Base-by-base conservation (phyloP, 2,113 vertebrate genomes). In the Accipiter virgatus region DNA sequence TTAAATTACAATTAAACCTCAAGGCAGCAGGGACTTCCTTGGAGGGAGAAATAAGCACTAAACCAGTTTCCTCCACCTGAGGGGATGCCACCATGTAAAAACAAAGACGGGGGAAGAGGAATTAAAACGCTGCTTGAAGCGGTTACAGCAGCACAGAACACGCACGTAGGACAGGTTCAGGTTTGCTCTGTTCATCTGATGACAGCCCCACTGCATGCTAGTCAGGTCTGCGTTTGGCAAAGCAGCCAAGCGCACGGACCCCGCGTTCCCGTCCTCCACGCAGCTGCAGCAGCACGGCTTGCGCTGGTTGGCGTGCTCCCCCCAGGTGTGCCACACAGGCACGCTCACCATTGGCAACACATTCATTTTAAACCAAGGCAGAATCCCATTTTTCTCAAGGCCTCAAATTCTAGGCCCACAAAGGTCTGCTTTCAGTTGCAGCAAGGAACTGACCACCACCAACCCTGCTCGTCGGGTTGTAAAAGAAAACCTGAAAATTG, bases 181-280 rank as follows among this genome's bases (percentile, higher is more conserved):
- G 32, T 31, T 36, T 47, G 55, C 92, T 62, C 34, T 65, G 50
- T 16, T 55, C 31, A 2, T 8, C 3, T 7, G 38, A 10, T 11
- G 48, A 5, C 38, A 19, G 32, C 16, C 50, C 58, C 38, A 6
- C 8, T 3, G 27, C 61, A 40, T 1, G 3, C 59, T 17, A 16
- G 47, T 9, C 45, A 25, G 40, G 31, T 15, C 58, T 10, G 7
- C 19, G 2, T 32, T 45, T 9, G 16, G 32, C 63, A 6, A 7
- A 43, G 70, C 6, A 42, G 84, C 40, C n/a, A 66, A 43, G 17
- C 0, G 40, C 6, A 4, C 50, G 43, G 55, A 50, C 31, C 53
- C 45, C 31, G 7, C 1, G 0, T 2, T 0, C 4, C 36, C 1
- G 15, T n/a, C 32, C 77, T 23, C 79, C 40, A 2, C 1, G 34